Evolutionary conservation across 1,140 invertebrate species (phyloP).

Genomic region (Coenobita brevimanus): DNA sequence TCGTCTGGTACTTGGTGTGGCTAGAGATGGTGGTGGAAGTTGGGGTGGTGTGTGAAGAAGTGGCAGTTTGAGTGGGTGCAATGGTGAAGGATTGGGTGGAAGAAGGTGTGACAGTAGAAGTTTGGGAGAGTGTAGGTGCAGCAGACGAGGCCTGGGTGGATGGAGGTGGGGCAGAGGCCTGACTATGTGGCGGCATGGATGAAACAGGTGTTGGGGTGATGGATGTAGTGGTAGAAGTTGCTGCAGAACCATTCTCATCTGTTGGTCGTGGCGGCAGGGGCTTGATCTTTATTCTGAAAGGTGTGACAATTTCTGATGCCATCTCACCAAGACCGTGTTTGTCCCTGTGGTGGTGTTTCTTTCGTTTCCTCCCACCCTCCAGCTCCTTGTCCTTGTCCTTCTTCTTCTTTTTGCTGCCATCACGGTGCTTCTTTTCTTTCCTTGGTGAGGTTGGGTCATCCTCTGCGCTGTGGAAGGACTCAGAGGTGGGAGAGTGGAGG

Average conservation of each 20-base stretch:
- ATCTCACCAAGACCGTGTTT: slow-evolving; percentile 60
- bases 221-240: neutral
- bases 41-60: neutral
- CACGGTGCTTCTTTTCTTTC: slow-evolving; percentile 67
- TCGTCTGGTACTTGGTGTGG: slow-evolving; percentile 53
- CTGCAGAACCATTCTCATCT: neutral
- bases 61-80: neutral
- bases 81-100: neutral
- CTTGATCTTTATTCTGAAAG: slow-evolving; percentile 68
- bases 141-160: neutral
- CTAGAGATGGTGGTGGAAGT: neutral
- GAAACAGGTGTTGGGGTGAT: neutral
- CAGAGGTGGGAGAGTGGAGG: slow-evolving; percentile 66
- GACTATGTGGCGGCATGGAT: neutral
- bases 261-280: slow-evolving; percentile 62
- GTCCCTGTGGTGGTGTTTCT: slow-evolving; percentile 67
- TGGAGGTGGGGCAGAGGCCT: neutral
- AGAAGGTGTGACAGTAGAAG: neutral
- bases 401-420: slow-evolving; percentile 69
- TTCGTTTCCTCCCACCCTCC: slow-evolving; percentile 58
- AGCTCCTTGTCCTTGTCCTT: slow-evolving; percentile 63
- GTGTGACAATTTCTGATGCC: slow-evolving; percentile 68
- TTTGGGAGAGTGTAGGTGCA: too few relatives aligned
- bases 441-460: slow-evolving; percentile 62
- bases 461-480: slow-evolving; percentile 66